A percentile compares a stretch with the other conserved stretches of the same genome.
These are phyloP conservation scores for Ormyrus rosae DNA, from an alignment of 2,888 invertebrate genomes.

Conservation along the genomic window DNA sequence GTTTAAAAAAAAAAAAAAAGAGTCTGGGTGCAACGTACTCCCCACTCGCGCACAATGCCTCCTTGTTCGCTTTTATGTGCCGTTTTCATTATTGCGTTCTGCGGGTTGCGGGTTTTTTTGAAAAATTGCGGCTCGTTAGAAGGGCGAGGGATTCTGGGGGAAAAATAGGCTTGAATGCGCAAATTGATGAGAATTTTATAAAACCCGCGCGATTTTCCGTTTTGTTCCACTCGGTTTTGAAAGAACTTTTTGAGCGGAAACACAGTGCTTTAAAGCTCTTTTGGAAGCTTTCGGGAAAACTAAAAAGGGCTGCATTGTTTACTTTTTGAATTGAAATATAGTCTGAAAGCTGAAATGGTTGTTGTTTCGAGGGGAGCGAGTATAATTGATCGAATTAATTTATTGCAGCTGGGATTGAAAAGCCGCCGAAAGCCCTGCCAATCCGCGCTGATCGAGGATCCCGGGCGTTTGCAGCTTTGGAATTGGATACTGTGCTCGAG, in stretches of 20 bases:
- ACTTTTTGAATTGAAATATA: background rate
- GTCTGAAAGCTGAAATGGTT: background rate
- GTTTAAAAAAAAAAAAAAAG: background rate
- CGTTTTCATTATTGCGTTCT: background rate
- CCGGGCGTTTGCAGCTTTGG: slow-evolving; percentile 85
- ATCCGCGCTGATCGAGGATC: slow-evolving; percentile 82
- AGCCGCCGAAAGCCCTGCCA: slow-evolving; percentile 79
- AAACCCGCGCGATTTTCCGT: too few species aligned
- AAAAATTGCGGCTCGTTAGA: too few species aligned
- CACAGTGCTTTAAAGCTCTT: too few species aligned
- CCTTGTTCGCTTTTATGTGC: background rate
- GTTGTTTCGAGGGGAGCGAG: too few species aligned
- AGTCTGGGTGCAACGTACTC: background rate
- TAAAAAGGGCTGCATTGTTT: background rate
- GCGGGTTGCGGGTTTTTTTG: background rate
- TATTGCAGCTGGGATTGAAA: slow-evolving; percentile 70
- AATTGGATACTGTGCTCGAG: slow-evolving; percentile 90
- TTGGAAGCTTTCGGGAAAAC: background rate
- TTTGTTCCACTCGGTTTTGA: too few species aligned
- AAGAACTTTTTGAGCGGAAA: too few species aligned
- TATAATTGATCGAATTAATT: background rate
- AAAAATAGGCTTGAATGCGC: too few species aligned
- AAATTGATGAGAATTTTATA: too few species aligned
- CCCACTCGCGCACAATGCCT: background rate
- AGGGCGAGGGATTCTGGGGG: too few species aligned